Conservation (phyloP, 2,888 invertebrate genomes). For the Coenonympha arcania region DNA sequence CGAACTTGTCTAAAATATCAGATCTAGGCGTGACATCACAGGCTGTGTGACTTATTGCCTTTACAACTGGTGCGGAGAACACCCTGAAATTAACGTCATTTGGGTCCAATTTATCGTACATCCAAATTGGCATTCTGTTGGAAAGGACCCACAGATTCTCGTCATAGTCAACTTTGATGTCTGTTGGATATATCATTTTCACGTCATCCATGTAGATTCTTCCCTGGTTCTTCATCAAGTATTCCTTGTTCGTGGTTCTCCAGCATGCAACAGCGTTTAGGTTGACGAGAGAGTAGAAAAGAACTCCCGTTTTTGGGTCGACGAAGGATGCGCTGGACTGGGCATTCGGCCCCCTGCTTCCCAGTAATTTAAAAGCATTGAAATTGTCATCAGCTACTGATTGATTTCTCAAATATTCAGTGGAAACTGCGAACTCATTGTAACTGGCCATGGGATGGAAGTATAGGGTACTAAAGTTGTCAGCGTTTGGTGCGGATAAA, state of each 20-base stretch:
- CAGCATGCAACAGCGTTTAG: constrained; percentile 85
- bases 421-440: constrained; percentile 83
- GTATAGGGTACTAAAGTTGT: constrained; percentile 81
- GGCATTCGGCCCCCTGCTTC: constrained; percentile 80
- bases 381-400: constrained; percentile 72
- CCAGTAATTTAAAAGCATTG: constrained; percentile 78
- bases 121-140: constrained; percentile 80
- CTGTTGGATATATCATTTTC: constrained; percentile 84
- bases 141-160: constrained; percentile 83
- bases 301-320: constrained; percentile 79
- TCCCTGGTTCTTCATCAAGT: constrained; percentile 80
- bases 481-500: constrained; percentile 76
- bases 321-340: constrained; percentile 83
- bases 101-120: constrained; percentile 77
- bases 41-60: constrained; percentile 81
- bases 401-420: constrained; percentile 77
- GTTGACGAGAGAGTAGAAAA: constrained; percentile 83
- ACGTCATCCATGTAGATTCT: constrained; percentile 80
- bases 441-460: constrained; percentile 86
- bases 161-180: constrained; percentile 82
- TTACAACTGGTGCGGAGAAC: constrained; percentile 78
- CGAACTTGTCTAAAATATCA: constrained; percentile 71
- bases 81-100: constrained; percentile 81
- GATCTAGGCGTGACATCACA: constrained; percentile 77
- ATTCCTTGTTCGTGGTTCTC: constrained; percentile 79